Evolutionary conservation across 2,113 vertebrate genomes (phyloP), one percentile per base, ranked within the genome.

Genomic region (Chiloscyllium plagiosum): DNA sequence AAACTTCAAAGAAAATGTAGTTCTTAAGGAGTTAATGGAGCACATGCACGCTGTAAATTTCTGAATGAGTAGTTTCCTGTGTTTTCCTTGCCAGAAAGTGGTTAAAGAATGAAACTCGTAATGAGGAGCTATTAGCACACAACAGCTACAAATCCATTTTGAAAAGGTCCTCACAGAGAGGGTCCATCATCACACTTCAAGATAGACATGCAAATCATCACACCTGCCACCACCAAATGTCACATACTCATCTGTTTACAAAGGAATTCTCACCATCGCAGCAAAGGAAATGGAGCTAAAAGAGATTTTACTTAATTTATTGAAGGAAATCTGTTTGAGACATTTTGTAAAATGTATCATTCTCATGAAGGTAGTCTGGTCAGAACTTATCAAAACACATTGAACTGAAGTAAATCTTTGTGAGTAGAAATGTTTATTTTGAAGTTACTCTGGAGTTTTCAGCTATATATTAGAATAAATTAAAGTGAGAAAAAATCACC

Each of bases 51-150:
- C 68, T 95, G 69, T 95, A 70, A 95, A 72, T 72, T 93, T 70
- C 94, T 95, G 69, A 95, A 95, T 95, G 68, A 95, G 94, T 95
- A 72, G 94, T 52, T 95, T 95, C 94, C 94, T 95, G 93, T 95
- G 93, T 72, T 95, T 70, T 70, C 66, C 68, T 50, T 95, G 68
- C 94, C 69, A 72, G 68, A 95, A 72, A 72, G 42, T 6, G 68
- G 42, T 12, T 70, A 69, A 70, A 95, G 94, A 93, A 93, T 93
- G 89, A 37, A 68, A 66, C 89, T 66, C 15, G 29, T 93, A 93
- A 93, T 93, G 61, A 68, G 89, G 61, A 37, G 89, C 89, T 93
- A 33, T 93, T 93, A 93, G 89, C 89, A 93, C 89, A 93, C 61
- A 66, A 66, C 89, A 93, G 89, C 33, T 5, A 93, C 89, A 93